These are phyloP conservation scores for Epiblema foenella DNA, from an alignment of 2,888 invertebrate species.

Conservation along the genomic window DNA sequence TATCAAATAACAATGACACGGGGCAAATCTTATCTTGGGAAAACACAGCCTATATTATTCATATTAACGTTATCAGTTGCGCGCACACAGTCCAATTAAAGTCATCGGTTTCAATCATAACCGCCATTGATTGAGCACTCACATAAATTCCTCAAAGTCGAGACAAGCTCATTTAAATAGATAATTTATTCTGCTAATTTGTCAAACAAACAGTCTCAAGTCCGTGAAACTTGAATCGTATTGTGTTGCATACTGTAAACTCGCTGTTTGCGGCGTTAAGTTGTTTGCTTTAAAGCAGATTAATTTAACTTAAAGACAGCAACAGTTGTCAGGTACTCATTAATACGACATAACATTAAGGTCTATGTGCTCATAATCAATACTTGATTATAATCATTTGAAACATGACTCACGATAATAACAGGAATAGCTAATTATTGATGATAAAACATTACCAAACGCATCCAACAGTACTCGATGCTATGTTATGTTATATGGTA, in stretches of 20 bases:
- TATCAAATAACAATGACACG: background rate
- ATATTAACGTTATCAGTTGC: conserved; percentile 11
- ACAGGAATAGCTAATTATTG: too few species aligned
- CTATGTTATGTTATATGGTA: background rate
- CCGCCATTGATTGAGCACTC: conserved; percentile 12
- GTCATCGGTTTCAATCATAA: conserved; percentile 15
- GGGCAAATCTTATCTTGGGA: conserved; percentile 16
- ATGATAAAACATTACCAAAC: background rate
- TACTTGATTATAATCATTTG: too few species aligned
- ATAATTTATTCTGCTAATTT: conserved; percentile 40
- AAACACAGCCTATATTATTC: conserved; percentile 7
- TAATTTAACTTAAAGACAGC: conserved; percentile 15
- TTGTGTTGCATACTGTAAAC: conserved; percentile 18
- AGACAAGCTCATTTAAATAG: conserved; percentile 32
- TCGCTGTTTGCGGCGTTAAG: background rate
- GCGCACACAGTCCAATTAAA: background rate
- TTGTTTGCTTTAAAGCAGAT: conserved; percentile 6
- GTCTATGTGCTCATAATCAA: too few species aligned
- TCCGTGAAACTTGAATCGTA: conserved; percentile 36
- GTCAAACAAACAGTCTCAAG: conserved; percentile 39
- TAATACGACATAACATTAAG: background rate
- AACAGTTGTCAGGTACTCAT: conserved; percentile 20
- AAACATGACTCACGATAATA: too few species aligned
- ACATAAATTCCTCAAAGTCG: conserved; percentile 32
- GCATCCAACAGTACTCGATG: background rate